Evolutionary conservation across 2,113 vertebrate species (phyloP).

Genomic region (Syrmaticus mikado): DNA sequence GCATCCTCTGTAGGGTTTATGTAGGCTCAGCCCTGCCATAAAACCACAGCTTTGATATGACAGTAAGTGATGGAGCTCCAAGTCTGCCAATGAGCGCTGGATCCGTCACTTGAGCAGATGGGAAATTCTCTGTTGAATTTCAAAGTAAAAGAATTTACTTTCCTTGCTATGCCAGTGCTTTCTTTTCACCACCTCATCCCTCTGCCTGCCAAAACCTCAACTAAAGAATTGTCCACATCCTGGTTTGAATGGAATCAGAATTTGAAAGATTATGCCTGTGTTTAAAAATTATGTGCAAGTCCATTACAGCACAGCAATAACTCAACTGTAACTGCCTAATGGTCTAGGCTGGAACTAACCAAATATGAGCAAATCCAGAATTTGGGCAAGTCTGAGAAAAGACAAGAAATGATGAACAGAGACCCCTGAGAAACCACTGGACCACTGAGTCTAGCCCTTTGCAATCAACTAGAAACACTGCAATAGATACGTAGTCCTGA

Average conservation of each 20-base stretch:
- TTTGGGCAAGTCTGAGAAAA: background rate
- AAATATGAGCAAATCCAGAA: background rate
- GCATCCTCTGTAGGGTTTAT: background rate
- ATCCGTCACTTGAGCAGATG: background rate
- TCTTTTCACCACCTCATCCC: background rate
- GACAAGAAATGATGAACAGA: background rate
- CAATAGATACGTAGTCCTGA: background rate
- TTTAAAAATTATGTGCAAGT: background rate
- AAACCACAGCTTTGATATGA: background rate
- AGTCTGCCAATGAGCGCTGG: background rate
- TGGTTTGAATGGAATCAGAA: background rate
- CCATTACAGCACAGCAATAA: background rate
- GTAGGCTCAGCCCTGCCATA: background rate
- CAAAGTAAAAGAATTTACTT: constrained; percentile 8
- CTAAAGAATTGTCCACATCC: background rate
- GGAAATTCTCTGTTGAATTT: background rate
- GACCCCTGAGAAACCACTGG: background rate
- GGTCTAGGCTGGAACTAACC: background rate
- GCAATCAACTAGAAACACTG: background rate
- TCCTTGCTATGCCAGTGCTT: background rate
- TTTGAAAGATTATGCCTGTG: background rate
- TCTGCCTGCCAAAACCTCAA: background rate
- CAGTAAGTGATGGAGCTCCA: background rate
- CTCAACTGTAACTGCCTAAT: background rate
- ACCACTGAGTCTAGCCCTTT: background rate